Base-by-base conservation (phyloP, 2,113 vertebrate species). In the Labeo rohita region DNA sequence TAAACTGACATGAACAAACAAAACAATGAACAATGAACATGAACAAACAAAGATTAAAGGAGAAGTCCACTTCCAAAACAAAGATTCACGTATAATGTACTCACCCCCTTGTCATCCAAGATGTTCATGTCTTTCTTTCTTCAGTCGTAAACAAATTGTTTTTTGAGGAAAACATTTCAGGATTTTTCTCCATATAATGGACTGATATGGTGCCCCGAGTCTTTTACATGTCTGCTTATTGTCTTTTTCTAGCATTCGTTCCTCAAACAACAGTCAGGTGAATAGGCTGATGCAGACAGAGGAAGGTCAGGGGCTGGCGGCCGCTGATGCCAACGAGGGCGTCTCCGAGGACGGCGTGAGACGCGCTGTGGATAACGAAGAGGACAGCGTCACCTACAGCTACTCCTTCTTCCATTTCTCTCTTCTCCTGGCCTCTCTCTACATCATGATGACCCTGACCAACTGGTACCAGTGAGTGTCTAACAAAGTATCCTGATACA, bases 361-460 rank as follows among this genome's bases (percentile, higher is more conserved):
- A 80, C 93, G 91, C 0, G 96, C 96, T 3, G 94, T 97, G 0
- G 97, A 99, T 93, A 97, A 99, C 0, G 98, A 99, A 87, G 96
- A 96, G 90, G 97, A 98, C 0, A 82, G 90, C 0, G 98, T 99
- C 85, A 92, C 95, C 86, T 99, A 99, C 92, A 98, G 86, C 93
- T 99, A 99, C 92, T 96, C 93, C 79, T 97, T 98, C 93, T 99
- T 99, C 95, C 98, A 99, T 92, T 95, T 99, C 85, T 97, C 97
- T 92, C 96, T 99, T 21, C 91, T 96, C 65, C 94, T 99, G 0
- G 98, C 98, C 10, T 96, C 98, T 0, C 93, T 99, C 59, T 97
- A 99, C 93, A 95, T 99, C 93, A 99, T 99, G 98, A 99, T 99
- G 98, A 99, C 97, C 0, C 96, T 99, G 86, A 99, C 98, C 93